Evolutionary conservation across 2,888 invertebrate genomes (phyloP).

Genomic region (Tortrix viridana): DNA sequence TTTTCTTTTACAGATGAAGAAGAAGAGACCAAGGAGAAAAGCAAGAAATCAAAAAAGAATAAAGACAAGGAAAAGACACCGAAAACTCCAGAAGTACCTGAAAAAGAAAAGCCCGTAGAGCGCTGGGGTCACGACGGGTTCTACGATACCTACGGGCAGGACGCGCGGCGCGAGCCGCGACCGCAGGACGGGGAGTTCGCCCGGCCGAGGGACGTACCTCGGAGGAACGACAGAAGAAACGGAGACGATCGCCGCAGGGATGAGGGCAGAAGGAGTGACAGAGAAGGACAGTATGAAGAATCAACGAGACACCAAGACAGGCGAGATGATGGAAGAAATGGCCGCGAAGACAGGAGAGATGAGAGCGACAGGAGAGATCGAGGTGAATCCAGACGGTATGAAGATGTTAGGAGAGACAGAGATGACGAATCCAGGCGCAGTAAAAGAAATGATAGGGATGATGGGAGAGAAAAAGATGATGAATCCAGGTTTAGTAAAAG

Average conservation of each 20-base stretch:
- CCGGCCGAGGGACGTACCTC: conserved; percentile 49
- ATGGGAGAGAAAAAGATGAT: conserved; percentile 32
- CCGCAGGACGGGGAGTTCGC: conserved; percentile 48
- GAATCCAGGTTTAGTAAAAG: conserved; percentile 38
- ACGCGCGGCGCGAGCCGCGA: conserved; percentile 60
- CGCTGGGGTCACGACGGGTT: conserved; percentile 78
- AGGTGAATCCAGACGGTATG: conserved; percentile 35
- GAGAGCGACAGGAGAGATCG: conserved; percentile 34
- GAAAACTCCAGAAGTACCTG: conserved; percentile 51
- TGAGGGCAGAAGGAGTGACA: conserved; percentile 22
- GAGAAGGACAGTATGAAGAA: conserved; percentile 38
- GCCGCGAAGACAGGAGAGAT: conserved; percentile 22
- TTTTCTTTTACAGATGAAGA: conserved; percentile 57
- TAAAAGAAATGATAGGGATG: conserved; percentile 40
- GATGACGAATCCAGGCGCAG: conserved; percentile 28
- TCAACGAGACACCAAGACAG: conserved; percentile 20
- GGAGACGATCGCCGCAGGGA: conserved; percentile 36
- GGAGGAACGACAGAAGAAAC: conserved; percentile 45
- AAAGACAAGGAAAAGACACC: conserved; percentile 53
- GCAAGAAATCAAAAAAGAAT: conserved; percentile 58
- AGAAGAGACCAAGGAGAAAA: conserved; percentile 55
- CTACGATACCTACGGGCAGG: conserved; percentile 74
- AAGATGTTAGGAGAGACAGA: conserved; percentile 35
- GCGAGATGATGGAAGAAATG: conserved; percentile 24
- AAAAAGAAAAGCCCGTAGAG: conserved; percentile 52